Percentiles rank a stretch among this genome's conserved stretches.
These are phyloP conservation scores for Mirza zaza DNA, from an alignment of 2,113 vertebrate species.

Conservation along the genomic window DNA sequence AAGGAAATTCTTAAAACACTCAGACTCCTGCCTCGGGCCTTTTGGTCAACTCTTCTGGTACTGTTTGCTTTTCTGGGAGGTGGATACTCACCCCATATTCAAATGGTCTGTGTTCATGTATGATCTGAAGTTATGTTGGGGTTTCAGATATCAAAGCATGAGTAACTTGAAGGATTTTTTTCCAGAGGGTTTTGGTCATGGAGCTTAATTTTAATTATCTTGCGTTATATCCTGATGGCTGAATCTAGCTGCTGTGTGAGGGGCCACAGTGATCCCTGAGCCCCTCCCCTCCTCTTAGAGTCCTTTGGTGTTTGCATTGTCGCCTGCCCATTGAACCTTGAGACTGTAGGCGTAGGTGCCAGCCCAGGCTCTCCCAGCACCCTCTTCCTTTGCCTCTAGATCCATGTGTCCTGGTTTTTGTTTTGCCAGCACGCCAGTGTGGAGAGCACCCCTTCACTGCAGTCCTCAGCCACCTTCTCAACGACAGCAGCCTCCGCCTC, in stretches of 20 bases:
- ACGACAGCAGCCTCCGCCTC: slow-evolving; percentile 81
- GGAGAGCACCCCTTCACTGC: slow-evolving; percentile 87
- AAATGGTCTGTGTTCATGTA: background rate
- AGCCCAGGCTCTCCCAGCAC: background rate
- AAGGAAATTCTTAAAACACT: background rate
- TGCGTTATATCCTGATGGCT: background rate
- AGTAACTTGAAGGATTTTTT: background rate
- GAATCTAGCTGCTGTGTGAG: background rate
- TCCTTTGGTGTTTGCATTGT: background rate
- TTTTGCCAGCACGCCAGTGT: slow-evolving; percentile 89
- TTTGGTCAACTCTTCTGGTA: background rate
- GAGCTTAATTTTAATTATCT: background rate
- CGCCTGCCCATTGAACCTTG: background rate
- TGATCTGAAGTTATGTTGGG: background rate
- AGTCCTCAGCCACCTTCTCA: slow-evolving; percentile 86
- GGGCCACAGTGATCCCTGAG: background rate
- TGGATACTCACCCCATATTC: background rate
- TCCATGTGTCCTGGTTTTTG: slow-evolving; percentile 17
- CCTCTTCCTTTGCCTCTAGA: background rate
- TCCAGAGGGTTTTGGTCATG: background rate
- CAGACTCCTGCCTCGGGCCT: background rate
- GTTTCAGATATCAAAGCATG: background rate
- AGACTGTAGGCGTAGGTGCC: background rate
- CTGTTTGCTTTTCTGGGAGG: background rate
- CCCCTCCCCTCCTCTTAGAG: background rate